phyloP scores from a whole-genome alignment of 53 echinoderm and acorn worm genomes.

The Crossaster papposus region DNA sequence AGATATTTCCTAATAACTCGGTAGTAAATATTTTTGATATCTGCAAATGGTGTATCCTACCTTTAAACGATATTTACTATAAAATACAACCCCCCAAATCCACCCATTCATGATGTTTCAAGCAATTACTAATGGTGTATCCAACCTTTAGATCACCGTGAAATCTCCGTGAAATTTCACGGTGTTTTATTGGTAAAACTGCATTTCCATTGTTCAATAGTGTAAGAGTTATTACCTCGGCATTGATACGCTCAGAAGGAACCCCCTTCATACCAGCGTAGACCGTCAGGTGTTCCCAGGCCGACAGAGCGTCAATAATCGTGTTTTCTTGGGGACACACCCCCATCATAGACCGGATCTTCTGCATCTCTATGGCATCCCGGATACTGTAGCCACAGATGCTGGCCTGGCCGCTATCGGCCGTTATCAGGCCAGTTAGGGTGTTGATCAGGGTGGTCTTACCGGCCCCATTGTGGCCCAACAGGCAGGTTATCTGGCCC shows the following conservation, averaged over 20 bases:
- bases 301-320: conserved; percentile 63
- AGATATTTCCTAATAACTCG: too few relatives aligned
- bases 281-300: conserved; percentile 72
- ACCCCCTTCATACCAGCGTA: conserved; percentile 79
- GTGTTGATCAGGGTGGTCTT: conserved; percentile 81
- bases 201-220: too few relatives aligned
- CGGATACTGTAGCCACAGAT: conserved; percentile 67
- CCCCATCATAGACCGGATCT: conserved; percentile 71
- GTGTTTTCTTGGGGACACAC: conserved; percentile 82
- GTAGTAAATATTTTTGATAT: too few relatives aligned
- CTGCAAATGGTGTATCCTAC: too few relatives aligned
- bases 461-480: conserved; percentile 89
- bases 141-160: too few relatives aligned
- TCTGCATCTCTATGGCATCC: conserved; percentile 62
- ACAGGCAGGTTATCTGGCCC: conserved; percentile 82
- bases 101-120: too few relatives aligned
- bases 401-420: conserved; percentile 67
- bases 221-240: conserved; percentile 48
- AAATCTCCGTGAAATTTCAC: too few relatives aligned
- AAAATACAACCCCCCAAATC: too few relatives aligned
- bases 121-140: too few relatives aligned
- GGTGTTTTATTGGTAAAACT: too few relatives aligned
- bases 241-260: conserved; percentile 54
- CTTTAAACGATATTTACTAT: too few relatives aligned
- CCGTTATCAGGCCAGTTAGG: conserved; percentile 68